Base-by-base conservation (phyloP, 2,888 invertebrate genomes). In the Caenorhabditis drosophilae region DNA sequence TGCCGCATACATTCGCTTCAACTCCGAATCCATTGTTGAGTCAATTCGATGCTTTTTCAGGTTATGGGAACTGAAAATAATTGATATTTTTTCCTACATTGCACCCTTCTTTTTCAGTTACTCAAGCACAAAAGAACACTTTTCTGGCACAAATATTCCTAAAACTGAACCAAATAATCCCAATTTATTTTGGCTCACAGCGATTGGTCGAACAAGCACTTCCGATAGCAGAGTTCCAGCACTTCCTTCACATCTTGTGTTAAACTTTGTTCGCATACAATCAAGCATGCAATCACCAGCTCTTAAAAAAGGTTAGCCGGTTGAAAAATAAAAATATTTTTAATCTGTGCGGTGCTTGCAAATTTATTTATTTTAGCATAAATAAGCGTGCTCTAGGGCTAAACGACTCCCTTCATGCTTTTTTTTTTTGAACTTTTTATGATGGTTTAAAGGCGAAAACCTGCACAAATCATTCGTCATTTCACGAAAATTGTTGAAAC, bases 141-240 rank as follows among this genome's bases (percentile, higher is more conserved):
- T 57, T 18, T 74, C 59, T 1, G 74, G 76, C 42, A 76, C 46
- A 31, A 76, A 59, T 40, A 66, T 52, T 35, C 66, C 69, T 6
- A 75, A 25, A 11, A 75, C 44, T 1, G 72, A 70, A 0, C 55
- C 31, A 23, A 75, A 52, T 9, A 69, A 50, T 12, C 67, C 46
- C 40, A 73, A 38, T 46, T 70, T 62, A 15, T 57, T 57, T 34
- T 74, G 74, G 38, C 59, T 60, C 9, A 52, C 53, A 11, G 70
- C 68, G 23, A 73, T 70, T 2, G 76, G 76, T 20, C 76, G 70
- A 9, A 74, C 66, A 16, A 76, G 56, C 4, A 69, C 74, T 57
- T 76, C 76, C 60, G 20, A 23, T 18, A 75, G 50, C 2, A 78
- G 52, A 23, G 75, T 67, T 16, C 78, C 78, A n/a, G 71, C 78